These are phyloP conservation scores for Theocolax elegans DNA, from an alignment of 1,140 invertebrate species.

Conservation along the genomic window DNA sequence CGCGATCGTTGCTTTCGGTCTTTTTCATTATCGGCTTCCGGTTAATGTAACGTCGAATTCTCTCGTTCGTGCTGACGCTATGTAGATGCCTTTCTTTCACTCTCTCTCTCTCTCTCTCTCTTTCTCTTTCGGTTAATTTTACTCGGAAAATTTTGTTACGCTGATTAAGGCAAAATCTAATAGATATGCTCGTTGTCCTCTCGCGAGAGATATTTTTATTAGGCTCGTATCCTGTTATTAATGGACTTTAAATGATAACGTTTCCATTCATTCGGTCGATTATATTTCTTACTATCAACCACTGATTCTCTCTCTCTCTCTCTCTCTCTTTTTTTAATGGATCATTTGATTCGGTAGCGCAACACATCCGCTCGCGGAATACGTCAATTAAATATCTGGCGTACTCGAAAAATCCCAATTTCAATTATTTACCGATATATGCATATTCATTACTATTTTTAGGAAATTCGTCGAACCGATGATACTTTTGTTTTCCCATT, in stretches of 20 bases:
- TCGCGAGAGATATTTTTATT: slow-evolving; percentile 23
- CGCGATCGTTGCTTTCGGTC: not conserved
- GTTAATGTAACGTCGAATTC: not conserved
- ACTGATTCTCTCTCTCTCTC: too few relatives aligned
- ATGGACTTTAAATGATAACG: slow-evolving; percentile 31
- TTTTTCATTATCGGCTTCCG: slow-evolving; percentile 21
- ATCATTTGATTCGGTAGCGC: slow-evolving; percentile 25
- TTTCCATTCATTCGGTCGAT: slow-evolving; percentile 32
- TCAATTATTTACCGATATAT: too few relatives aligned
- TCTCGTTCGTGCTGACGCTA: not conserved
- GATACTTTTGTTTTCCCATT: too few relatives aligned
- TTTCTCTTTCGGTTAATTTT: not conserved
- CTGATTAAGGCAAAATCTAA: slow-evolving; percentile 24
- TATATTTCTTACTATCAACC: slow-evolving; percentile 20
- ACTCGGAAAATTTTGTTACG: slow-evolving; percentile 11
- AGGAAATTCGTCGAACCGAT: too few relatives aligned
- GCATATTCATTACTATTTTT: too few relatives aligned
- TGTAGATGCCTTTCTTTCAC: not conserved
- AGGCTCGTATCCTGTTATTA: slow-evolving; percentile 37
- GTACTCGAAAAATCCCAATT: too few relatives aligned
- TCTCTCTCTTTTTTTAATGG: slow-evolving; percentile 29
- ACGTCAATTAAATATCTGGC: slow-evolving; percentile 22
- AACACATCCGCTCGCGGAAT: slow-evolving; percentile 3
- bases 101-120: not conserved
- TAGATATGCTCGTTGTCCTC: not conserved